Conservation (phyloP, 2,797 vertebrate species). For the Cynodonichthys magdalenae region DNA sequence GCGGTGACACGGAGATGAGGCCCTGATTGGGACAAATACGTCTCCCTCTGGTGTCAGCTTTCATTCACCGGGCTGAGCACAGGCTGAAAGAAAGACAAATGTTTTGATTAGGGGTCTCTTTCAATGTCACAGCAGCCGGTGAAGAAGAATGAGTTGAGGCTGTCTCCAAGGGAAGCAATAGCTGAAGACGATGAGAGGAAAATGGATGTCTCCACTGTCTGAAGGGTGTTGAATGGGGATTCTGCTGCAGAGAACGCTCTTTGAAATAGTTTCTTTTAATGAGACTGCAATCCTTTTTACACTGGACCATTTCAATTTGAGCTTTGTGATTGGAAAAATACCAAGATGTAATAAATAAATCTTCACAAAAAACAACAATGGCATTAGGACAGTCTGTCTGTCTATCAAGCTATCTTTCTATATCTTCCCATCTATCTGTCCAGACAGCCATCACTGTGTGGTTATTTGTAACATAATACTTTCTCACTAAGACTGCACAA, state of each 20-base stretch:
- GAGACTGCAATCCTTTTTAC: constrained; percentile 39
- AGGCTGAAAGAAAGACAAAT: constrained; percentile 83
- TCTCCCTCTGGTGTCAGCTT: constrained; percentile 81
- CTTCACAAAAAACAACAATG: constrained; percentile 1
- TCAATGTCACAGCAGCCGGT: constrained; percentile 76
- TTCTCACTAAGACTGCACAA: too few species aligned
- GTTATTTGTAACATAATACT: too few species aligned
- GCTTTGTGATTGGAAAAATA: constrained; percentile 31
- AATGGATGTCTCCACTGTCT: constrained; percentile 71
- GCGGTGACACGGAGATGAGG: constrained; percentile 72
- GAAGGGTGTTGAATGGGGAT: constrained; percentile 59
- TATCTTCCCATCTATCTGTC: constrained; percentile 13
- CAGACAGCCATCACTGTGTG: not conserved
- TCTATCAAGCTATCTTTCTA: constrained; percentile 13
- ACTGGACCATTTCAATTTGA: constrained; percentile 35
- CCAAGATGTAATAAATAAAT: constrained; percentile 21
- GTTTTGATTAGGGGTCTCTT: constrained; percentile 85
- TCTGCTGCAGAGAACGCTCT: constrained; percentile 60
- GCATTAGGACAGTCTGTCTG: not conserved
- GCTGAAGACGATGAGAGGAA: constrained; percentile 65
- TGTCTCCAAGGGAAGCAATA: constrained; percentile 69
- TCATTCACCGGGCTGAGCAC: constrained; percentile 76
- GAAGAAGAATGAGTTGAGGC: constrained; percentile 72
- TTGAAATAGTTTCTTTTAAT: constrained; percentile 61
- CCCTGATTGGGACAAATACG: constrained; percentile 85